Base-by-base conservation (phyloP, 2,797 vertebrate species). In the Tokudaia tokunoshimensis region DNA sequence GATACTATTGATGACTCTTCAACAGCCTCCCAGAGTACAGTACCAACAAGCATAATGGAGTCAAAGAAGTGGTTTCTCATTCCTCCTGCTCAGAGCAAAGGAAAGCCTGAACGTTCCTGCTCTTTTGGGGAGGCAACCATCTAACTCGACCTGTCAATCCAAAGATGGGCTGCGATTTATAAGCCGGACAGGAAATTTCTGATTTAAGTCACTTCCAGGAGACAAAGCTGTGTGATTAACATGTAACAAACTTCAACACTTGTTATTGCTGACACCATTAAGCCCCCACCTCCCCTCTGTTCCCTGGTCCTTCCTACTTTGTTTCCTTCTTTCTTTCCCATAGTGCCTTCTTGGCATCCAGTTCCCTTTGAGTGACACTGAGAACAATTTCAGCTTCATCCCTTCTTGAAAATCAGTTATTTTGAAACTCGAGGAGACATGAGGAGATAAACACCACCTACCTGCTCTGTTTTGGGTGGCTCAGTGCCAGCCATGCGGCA, bases 401-500 rank as follows among this genome's bases (percentile, higher is more conserved):
- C 97, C 98, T 98, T 98, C 98, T 98, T 98, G 97, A 98, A 98
- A 98, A 98, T 98, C 97, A 96, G 97, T 96, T 98, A 96, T 98
- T 98, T 97, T 97, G 98, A 98, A 98, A 98, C 91, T 11, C 44
- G 63, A 96, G 97, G 97, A 98, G 98, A 98, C 98, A 96, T 94
- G 97, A 97, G 67, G 90, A 97, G 98, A 99, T 98, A 98, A 99
- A 97, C 96, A 97, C 97, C 96, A 84, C 98, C 98, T 98, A 98
- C 98, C 97, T 95, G 92, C 93, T 97, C 92, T 98, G 97, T 98
- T 98, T 98, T 97, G 93, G 97, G 95, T 99, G 98, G 99, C 98
- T 29, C 20, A 6, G 24, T 81, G 98, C 98, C 98, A 99, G 98
- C 81, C 96, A 67, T 44, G 93, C 97, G 70, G 96, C 92, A 97